Base-by-base conservation (phyloP, 2,888 invertebrate genomes). In the Chloroclysta siterata region DNA sequence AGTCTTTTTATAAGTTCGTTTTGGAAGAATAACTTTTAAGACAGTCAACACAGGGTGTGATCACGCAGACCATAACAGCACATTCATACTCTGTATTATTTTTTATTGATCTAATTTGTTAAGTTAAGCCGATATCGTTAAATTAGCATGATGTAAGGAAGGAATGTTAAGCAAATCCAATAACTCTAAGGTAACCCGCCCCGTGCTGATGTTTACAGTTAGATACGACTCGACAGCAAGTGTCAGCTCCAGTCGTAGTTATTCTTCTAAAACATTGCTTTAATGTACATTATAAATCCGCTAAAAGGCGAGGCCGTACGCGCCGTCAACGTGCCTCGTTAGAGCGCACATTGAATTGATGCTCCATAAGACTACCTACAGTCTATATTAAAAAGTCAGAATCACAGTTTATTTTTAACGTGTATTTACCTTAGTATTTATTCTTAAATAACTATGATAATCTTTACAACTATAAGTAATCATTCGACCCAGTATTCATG, bases 381-480 rank as follows among this genome's bases (percentile, higher is more conserved):
- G 83, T 87, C 89, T 93, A 93, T 83, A 81, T 90, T 89, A 85
- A 87, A 81, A 89, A 90, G 90, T 90, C 92, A 93, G 93, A 93
- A 93, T 93, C 93, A 93, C 93, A 93, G 93, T 90, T 93, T 90
- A 90, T 91, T 93, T 91, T 91, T 87, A 91, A 90, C 84, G 86
- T 91, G 89, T 89, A 84, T 87, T 89, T 82, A 77, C 79, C 85
- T 85, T 84, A 84, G 80, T 78, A 81, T 83, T 81, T 82, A 83
- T 78, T 79, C 81, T 83, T 82, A 82, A 81, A 78, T 85, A 84
- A 77, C 73, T 81, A 81, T 72, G 75, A 76, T 79, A 77, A 74
- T 80, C 81, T 84, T 88, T 88, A 88, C 84, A 89, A 78, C 78
- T 82, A 82, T 83, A 85, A 83, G 79, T 86, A 79, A 85, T 87